A percentile compares a stretch with the other conserved stretches of the same genome.
Evolutionary conservation across 2,113 vertebrate species (phyloP).

Genomic region (Rhinoderma darwinii): DNA sequence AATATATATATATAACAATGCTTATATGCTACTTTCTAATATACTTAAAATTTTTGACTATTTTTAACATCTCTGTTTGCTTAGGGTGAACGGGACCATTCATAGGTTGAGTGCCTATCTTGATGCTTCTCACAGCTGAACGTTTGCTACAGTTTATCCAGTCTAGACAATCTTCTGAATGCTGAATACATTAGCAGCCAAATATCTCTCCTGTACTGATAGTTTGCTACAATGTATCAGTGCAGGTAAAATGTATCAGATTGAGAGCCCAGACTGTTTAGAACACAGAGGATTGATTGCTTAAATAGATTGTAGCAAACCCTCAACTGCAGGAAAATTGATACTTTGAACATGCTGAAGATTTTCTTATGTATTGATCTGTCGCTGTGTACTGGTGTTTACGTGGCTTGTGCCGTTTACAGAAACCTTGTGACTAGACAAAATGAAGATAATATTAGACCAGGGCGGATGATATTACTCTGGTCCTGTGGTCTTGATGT

Average conservation of each 20-base stretch:
- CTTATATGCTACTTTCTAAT: background rate
- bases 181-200: background rate
- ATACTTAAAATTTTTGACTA: background rate
- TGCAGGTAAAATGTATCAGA: too few relatives aligned
- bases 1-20: too few relatives aligned
- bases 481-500: background rate
- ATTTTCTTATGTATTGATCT: background rate
- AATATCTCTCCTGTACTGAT: background rate
- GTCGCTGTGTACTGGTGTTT: background rate
- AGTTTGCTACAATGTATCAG: background rate
- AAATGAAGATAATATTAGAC: slow-evolving; percentile 18
- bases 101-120: background rate
- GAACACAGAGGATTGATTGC: background rate
- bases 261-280: too few relatives aligned
- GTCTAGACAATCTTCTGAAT: background rate
- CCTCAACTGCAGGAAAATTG: too few relatives aligned
- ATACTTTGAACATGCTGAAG: background rate
- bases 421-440: background rate
- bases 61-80: background rate
- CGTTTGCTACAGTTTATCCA: background rate
- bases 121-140: background rate
- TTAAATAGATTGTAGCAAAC: background rate
- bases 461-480: background rate
- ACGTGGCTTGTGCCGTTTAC: background rate
- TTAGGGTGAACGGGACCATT: background rate